Conservation (phyloP, 2,888 invertebrate genomes). For the Spodoptera littoralis region DNA sequence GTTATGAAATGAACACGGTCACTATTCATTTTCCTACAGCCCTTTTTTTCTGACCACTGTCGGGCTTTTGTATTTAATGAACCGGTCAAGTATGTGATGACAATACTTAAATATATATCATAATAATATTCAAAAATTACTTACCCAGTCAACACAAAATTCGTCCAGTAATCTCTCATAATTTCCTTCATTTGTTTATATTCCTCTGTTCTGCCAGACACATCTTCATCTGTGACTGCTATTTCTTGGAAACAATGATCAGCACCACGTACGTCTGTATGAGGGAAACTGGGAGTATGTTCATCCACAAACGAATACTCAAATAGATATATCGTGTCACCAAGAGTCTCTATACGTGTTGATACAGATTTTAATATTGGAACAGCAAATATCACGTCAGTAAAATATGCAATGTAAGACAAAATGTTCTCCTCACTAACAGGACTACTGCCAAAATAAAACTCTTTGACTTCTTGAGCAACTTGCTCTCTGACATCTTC, state of each 20-base stretch:
- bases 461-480: conserved; percentile 57
- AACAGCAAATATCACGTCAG: conserved; percentile 73
- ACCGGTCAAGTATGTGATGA: too few species aligned
- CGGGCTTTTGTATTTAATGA: too few species aligned
- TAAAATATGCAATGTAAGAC: conserved; percentile 58
- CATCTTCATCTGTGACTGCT: conserved; percentile 40
- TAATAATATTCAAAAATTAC: neutral
- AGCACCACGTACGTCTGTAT: conserved; percentile 62
- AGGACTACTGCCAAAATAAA: conserved; percentile 65
- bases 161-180: conserved; percentile 50
- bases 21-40: too few species aligned
- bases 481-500: conserved; percentile 56
- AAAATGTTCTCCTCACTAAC: conserved; percentile 50
- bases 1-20: too few species aligned
- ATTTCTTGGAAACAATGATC: conserved; percentile 59
- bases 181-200: conserved; percentile 42
- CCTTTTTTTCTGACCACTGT: too few species aligned
- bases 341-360: conserved; percentile 53
- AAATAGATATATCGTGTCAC: conserved; percentile 64
- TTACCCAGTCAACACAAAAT: conserved; percentile 62
- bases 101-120: too few species aligned
- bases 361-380: conserved; percentile 60
- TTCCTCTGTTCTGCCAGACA: conserved; percentile 38
- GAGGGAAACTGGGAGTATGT: conserved; percentile 47
- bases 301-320: conserved; percentile 65